Conservation (phyloP, 2,888 invertebrate species). For the Lithophane ornitopus region DNA sequence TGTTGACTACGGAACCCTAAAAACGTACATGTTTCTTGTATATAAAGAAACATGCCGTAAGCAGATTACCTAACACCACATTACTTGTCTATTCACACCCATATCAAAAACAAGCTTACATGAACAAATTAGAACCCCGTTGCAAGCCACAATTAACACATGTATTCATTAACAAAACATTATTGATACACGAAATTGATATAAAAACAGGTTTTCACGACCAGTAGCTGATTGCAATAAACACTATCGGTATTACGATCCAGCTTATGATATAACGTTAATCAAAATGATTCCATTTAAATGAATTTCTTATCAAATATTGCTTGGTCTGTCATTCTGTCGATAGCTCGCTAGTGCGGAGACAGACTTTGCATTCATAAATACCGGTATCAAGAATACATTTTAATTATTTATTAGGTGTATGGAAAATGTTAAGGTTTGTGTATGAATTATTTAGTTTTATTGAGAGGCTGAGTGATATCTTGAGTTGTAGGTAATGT, state of each 20-base stretch:
- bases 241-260: slow-evolving; percentile 41
- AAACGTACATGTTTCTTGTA: too few species aligned
- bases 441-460: slow-evolving; percentile 52
- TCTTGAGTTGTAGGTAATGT: slow-evolving; percentile 19
- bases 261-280: slow-evolving; percentile 67
- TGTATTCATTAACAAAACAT: slow-evolving; percentile 58
- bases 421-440: slow-evolving; percentile 39
- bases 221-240: slow-evolving; percentile 60
- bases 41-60: not conserved
- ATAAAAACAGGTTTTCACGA: slow-evolving; percentile 37
- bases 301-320: slow-evolving; percentile 68
- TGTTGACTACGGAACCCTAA: too few species aligned
- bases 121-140: slow-evolving; percentile 37
- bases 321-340: slow-evolving; percentile 41
- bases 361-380: slow-evolving; percentile 36
- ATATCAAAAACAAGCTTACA: slow-evolving; percentile 20
- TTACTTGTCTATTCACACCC: not conserved
- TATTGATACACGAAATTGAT: slow-evolving; percentile 59
- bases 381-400: slow-evolving; percentile 38
- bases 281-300: slow-evolving; percentile 70
- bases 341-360: slow-evolving; percentile 45
- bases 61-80: slow-evolving; percentile 7
- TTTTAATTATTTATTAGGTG: slow-evolving; percentile 53
- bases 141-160: slow-evolving; percentile 51
- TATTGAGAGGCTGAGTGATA: slow-evolving; percentile 40